These are phyloP conservation scores for Listronotus oregonensis DNA, from an alignment of 1,140 invertebrate species.

Conservation along the genomic window DNA sequence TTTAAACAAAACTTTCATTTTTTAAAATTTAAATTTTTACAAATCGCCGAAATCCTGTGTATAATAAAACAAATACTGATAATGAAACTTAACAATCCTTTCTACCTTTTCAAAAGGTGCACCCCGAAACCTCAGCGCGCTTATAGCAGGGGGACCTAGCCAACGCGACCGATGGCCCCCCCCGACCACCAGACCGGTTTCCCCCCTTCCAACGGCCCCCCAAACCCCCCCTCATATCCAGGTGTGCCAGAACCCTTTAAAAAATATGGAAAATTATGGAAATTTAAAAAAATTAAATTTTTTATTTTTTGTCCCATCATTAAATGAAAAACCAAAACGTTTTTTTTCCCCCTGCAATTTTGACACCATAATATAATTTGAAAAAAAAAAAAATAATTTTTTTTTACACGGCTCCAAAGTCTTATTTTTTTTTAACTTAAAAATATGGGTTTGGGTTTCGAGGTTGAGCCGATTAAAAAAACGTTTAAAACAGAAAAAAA, in stretches of 20 bases:
- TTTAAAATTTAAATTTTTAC: too few relatives aligned
- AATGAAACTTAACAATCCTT: too few relatives aligned
- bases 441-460: too few relatives aligned
- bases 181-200: conserved; percentile 60
- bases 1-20: too few relatives aligned
- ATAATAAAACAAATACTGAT: too few relatives aligned
- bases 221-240: conserved; percentile 63
- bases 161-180: conserved; percentile 55
- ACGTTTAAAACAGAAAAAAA: too few relatives aligned
- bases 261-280: neutral
- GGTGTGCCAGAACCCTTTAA: conserved; percentile 58
- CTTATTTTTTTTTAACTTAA: too few relatives aligned
- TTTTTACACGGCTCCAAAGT: too few relatives aligned
- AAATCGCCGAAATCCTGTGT: too few relatives aligned
- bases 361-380: too few relatives aligned
- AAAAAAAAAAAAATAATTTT: too few relatives aligned
- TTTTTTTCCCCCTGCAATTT: neutral
- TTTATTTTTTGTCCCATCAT: neutral
- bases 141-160: conserved; percentile 59
- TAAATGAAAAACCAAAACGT: conserved; percentile 2
- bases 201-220: conserved; percentile 61
- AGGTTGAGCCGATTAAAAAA: too few relatives aligned
- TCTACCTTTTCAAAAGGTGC: conserved; percentile 55
- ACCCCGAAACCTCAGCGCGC: conserved; percentile 68
- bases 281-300: neutral